phyloP scores from a whole-genome alignment of 2,797 vertebrate species.

The Distichodus sexfasciatus region DNA sequence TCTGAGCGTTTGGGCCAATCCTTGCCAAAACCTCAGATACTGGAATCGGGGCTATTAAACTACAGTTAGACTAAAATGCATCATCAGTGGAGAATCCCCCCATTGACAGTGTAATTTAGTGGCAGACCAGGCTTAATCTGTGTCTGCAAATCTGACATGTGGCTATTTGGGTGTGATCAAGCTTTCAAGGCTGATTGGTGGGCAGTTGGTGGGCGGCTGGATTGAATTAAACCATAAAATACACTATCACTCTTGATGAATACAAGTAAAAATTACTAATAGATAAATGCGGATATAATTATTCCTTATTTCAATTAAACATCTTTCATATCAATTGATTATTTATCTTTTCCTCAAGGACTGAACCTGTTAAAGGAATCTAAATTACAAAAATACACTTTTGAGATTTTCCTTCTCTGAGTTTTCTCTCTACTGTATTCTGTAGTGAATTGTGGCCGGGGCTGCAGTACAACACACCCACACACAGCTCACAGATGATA shows the following conservation, averaged over 20 bases:
- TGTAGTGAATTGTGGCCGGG: slow-evolving; percentile 9
- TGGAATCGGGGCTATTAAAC: slow-evolving; percentile 2
- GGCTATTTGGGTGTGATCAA: slow-evolving; percentile 40
- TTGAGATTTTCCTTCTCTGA: neutral
- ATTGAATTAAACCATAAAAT: slow-evolving; percentile 28
- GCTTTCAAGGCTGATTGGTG: slow-evolving; percentile 36
- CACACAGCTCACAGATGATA: slow-evolving; percentile 42
- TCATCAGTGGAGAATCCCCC: slow-evolving; percentile 20
- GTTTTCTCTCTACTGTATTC: slow-evolving; percentile 22
- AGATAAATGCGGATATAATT: no score
- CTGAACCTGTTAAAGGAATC: neutral
- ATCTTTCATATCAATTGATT: no score
- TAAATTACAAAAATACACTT: neutral
- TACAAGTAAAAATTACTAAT: no score
- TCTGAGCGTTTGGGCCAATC: neutral
- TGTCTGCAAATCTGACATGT: slow-evolving; percentile 34
- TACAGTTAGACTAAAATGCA: slow-evolving; percentile 27
- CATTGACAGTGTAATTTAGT: slow-evolving; percentile 38
- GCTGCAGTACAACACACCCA: slow-evolving; percentile 34
- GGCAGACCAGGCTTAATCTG: slow-evolving; percentile 29
- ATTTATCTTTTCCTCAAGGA: neutral
- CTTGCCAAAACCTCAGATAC: neutral
- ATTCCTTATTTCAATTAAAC: no score
- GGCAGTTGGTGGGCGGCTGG: slow-evolving; percentile 19
- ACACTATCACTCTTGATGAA: slow-evolving; percentile 21